A percentile compares a stretch with the other conserved stretches of the same genome.
phyloP scores from a whole-genome alignment of 2,797 vertebrate species.

The Coluber constrictor region DNA sequence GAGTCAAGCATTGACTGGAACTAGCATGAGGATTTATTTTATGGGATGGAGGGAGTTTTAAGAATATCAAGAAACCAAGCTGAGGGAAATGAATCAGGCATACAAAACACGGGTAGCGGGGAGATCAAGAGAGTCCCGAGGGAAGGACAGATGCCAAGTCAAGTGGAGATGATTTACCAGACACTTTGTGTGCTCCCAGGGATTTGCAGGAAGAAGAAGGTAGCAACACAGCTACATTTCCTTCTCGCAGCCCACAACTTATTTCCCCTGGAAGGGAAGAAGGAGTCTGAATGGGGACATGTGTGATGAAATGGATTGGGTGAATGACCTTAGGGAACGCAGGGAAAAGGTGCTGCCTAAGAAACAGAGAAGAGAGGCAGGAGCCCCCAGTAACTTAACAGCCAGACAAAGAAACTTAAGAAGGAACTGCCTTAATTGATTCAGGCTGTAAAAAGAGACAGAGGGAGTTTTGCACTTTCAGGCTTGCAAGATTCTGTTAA shows the following conservation, averaged over 20 bases:
- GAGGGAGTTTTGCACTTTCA: not conserved
- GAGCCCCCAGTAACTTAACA: not conserved
- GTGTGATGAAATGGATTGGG: not conserved
- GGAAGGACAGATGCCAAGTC: not conserved
- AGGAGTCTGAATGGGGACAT: fast-evolving
- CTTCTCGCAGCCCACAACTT: not conserved
- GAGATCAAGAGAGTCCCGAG: not conserved
- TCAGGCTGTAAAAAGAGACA: not conserved
- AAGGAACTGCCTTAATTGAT: not conserved
- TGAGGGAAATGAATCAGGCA: not conserved
- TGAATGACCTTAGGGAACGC: not conserved
- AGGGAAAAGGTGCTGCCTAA: not conserved
- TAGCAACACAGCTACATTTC: not conserved
- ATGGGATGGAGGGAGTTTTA: not conserved
- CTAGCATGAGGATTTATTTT: not conserved
- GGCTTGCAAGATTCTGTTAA: not conserved
- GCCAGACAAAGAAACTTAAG: not conserved
- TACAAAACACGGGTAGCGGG: not conserved
- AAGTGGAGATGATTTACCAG: not conserved
- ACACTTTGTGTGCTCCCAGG: not conserved
- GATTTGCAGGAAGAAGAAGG: not conserved
- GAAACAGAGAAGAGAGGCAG: not conserved
- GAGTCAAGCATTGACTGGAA: not conserved
- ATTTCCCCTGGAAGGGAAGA: not conserved
- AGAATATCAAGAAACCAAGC: not conserved